A percentile compares a stretch with the other conserved stretches of the same genome.
Evolutionary conservation across 2,797 vertebrate species (phyloP).

Genomic region (Pelobates cultripes): DNA sequence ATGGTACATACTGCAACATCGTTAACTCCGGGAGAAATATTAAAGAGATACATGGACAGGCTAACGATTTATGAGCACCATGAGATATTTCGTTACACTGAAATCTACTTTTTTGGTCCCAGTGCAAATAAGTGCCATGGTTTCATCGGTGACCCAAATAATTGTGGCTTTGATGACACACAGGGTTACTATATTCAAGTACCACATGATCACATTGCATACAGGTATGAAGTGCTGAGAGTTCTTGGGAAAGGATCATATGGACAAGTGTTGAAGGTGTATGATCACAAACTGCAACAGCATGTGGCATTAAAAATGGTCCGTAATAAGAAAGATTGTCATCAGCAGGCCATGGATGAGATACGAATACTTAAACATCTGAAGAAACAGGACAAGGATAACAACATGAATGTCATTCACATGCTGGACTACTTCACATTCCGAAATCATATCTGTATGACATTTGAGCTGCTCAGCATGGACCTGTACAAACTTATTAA

Average conservation of each 20-base stretch:
- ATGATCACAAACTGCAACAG: constrained; percentile 92
- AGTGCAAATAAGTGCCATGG: constrained; percentile 94
- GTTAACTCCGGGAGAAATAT: constrained; percentile 88
- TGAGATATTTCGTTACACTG: constrained; percentile 91
- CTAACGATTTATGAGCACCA: constrained; percentile 93
- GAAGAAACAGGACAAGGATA: constrained; percentile 96
- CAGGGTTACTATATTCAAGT: constrained; percentile 97
- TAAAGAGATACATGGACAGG: constrained; percentile 98
- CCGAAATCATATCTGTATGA: constrained; percentile 99
- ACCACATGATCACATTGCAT: constrained; percentile 93
- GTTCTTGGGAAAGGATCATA: constrained; percentile 98
- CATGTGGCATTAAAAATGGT: constrained; percentile 98
- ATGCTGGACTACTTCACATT: constrained; percentile 99
- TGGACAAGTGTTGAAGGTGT: constrained; percentile 97
- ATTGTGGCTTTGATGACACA: constrained; percentile 93
- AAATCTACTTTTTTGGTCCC: constrained; percentile 92
- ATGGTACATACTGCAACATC: constrained; percentile 76
- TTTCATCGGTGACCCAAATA: constrained; percentile 91
- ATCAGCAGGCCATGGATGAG: constrained; percentile 97
- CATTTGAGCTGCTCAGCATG: constrained; percentile 98
- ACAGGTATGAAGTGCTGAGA: constrained; percentile 96
- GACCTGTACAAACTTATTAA: constrained; percentile 99
- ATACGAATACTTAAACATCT: constrained; percentile 97
- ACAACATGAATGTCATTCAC: constrained; percentile 97
- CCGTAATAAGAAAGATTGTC: constrained; percentile 97